Percentiles rank a stretch among this genome's conserved stretches.
Conservation (phyloP, 2,113 vertebrate species). For the Solea senegalensis region DNA sequence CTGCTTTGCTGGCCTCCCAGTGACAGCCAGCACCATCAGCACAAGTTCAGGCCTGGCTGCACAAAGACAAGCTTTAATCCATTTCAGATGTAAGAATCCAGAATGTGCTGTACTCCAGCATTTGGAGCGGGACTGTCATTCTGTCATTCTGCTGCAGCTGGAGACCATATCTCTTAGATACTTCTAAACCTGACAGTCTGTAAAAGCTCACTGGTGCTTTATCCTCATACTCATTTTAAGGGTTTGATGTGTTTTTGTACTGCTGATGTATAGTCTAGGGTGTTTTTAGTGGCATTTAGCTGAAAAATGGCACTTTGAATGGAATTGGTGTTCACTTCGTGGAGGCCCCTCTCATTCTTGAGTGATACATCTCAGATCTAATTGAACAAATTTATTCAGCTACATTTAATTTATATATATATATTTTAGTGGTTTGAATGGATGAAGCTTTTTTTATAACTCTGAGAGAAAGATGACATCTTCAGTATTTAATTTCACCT, state of each 20-base stretch:
- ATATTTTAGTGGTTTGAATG: no score
- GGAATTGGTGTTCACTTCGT: no score
- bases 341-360: no score
- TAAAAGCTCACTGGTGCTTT: slow-evolving; percentile 57
- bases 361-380: background rate
- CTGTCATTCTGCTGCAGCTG: slow-evolving; percentile 63
- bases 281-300: background rate
- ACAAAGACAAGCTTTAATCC: slow-evolving; percentile 61
- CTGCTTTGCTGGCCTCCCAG: slow-evolving; percentile 38
- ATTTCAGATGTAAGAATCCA: slow-evolving; percentile 53
- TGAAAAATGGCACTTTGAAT: background rate
- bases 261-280: slow-evolving; percentile 53
- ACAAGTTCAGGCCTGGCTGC: slow-evolving; percentile 43
- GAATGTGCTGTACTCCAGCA: slow-evolving; percentile 48
- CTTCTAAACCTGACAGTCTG: slow-evolving; percentile 46
- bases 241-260: slow-evolving; percentile 49
- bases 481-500: no score
- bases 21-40: slow-evolving; percentile 52
- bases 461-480: no score
- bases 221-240: slow-evolving; percentile 60
- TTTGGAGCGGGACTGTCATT: slow-evolving; percentile 54
- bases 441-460: no score
- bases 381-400: background rate
- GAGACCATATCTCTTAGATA: slow-evolving; percentile 43
- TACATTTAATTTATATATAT: background rate